These are phyloP conservation scores for Sebastes taczanowskii DNA, from an alignment of 2,797 vertebrate species.

Conservation along the genomic window DNA sequence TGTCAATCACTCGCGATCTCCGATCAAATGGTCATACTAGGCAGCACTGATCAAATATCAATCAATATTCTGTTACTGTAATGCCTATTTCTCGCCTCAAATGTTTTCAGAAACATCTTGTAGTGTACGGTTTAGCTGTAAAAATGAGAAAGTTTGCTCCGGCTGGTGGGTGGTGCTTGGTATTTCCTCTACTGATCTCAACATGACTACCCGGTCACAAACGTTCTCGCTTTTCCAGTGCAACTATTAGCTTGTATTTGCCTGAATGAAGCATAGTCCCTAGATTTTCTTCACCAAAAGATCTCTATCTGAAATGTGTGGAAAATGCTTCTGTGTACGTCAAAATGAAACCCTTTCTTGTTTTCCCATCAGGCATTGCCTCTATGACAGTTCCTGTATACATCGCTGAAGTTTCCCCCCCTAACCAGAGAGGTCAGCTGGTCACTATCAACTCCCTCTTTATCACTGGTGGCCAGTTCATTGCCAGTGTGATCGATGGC, in stretches of 20 bases:
- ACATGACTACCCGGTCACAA: too few relatives aligned
- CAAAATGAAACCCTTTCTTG: background rate
- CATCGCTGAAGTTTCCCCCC: conserved; percentile 94
- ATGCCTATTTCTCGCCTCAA: too few relatives aligned
- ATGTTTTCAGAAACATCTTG: too few relatives aligned
- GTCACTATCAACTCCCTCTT: conserved; percentile 95
- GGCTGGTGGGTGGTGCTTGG: too few relatives aligned
- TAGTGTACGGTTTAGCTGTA: too few relatives aligned
- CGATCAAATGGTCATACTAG: too few relatives aligned
- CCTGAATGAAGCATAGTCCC: background rate
- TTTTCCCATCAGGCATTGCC: conserved; percentile 84
- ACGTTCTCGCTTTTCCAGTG: background rate
- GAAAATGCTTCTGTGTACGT: background rate
- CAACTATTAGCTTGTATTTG: background rate
- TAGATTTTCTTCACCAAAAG: background rate
- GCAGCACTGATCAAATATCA: too few relatives aligned
- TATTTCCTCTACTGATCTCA: too few relatives aligned
- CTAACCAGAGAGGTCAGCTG: conserved; percentile 90
- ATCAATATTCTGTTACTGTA: too few relatives aligned
- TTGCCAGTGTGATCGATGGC: conserved; percentile 92
- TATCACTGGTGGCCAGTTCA: conserved; percentile 96
- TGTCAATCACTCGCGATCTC: too few relatives aligned
- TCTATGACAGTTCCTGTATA: conserved; percentile 98
- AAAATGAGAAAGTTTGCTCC: too few relatives aligned
- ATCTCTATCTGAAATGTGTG: background rate